Conservation (phyloP, 2,888 invertebrate species). For the Drosophila quinaria region DNA sequence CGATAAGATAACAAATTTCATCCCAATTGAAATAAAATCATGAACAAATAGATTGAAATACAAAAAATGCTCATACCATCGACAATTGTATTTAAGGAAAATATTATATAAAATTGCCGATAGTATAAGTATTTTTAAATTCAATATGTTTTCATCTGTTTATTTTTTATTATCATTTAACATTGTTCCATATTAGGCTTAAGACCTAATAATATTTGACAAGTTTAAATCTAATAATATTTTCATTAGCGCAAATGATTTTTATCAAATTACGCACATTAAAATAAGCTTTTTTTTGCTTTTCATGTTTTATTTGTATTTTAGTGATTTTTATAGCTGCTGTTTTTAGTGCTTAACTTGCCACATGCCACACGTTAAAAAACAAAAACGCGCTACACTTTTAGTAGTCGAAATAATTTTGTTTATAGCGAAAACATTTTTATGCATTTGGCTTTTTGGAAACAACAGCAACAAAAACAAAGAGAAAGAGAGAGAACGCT, state of each 20-base stretch:
- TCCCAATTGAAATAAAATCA: neutral
- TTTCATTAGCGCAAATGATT: conserved; percentile 7
- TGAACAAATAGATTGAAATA: neutral
- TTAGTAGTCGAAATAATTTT: conserved; percentile 57
- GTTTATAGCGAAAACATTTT: conserved; percentile 59
- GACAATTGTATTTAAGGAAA: no score
- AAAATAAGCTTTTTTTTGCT: neutral
- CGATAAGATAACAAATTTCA: no score
- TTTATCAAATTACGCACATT: conserved; percentile 38
- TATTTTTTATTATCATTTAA: neutral
- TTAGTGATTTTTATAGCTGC: conserved; percentile 42
- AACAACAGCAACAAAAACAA: conserved; percentile 12
- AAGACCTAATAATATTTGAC: neutral
- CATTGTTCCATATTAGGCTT: neutral
- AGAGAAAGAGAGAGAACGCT: neutral
- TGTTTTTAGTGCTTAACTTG: conserved; percentile 38
- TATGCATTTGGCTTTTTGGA: conserved; percentile 39
- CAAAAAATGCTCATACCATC: neutral
- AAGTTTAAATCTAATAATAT: conserved; percentile 8
- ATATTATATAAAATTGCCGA: no score
- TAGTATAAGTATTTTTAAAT: no score
- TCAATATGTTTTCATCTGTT: no score
- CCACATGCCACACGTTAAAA: conserved; percentile 14
- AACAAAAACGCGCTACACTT: conserved; percentile 20
- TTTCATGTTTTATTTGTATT: conserved; percentile 21